These are phyloP conservation scores for Bubo bubo DNA, from an alignment of 2,113 vertebrate species.

Conservation along the genomic window DNA sequence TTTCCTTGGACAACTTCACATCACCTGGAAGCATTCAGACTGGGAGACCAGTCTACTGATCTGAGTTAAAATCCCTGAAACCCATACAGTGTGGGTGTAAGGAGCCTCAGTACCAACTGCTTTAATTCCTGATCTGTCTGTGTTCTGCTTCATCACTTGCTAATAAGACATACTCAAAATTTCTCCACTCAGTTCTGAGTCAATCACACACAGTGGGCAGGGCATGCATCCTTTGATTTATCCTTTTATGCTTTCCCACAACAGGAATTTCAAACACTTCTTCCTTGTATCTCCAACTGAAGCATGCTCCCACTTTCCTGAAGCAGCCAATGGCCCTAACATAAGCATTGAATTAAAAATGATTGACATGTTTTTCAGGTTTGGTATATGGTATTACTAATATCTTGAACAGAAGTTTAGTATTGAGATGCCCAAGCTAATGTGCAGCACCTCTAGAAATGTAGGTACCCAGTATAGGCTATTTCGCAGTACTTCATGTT, in stretches of 20 bases:
- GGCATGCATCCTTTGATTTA: background rate
- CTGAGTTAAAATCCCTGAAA: background rate
- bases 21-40: background rate
- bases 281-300: background rate
- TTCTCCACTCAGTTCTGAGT: background rate
- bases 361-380: background rate
- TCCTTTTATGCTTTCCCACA: background rate
- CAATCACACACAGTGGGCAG: background rate
- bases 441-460: background rate
- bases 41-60: background rate
- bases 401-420: background rate
- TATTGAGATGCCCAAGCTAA: background rate
- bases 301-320: background rate
- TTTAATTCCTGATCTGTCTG: background rate
- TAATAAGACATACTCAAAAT: background rate
- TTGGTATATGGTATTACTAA: background rate
- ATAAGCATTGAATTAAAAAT: background rate
- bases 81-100: background rate
- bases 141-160: background rate
- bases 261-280: background rate
- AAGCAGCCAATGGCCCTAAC: background rate
- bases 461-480: background rate
- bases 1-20: background rate
- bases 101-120: background rate
- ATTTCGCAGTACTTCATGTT: accelerated